These are phyloP conservation scores for Pollicipes pollicipes DNA, from an alignment of 1,140 invertebrate species.

Conservation along the genomic window DNA sequence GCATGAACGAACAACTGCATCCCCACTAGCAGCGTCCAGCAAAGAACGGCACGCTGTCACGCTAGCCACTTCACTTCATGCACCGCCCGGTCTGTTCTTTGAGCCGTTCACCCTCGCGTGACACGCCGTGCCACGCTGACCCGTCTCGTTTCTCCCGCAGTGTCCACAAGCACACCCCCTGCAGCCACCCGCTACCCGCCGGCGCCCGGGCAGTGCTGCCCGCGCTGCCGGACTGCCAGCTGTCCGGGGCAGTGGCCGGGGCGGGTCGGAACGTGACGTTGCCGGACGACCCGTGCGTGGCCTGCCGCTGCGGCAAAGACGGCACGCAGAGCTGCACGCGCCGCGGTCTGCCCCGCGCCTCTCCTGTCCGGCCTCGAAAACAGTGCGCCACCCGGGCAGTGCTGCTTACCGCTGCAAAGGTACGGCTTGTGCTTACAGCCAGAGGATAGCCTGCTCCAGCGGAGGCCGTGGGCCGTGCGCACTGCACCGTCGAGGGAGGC, in stretches of 20 bases:
- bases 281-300: conserved; percentile 15
- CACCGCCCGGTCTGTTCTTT: too few species aligned
- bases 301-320: conserved; percentile 12
- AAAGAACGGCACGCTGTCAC: too few species aligned
- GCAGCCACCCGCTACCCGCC: not conserved
- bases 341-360: conserved; percentile 60
- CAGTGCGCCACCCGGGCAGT: conserved; percentile 44
- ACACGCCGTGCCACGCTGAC: too few species aligned
- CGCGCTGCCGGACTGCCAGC: conserved; percentile 14
- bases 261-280: conserved; percentile 11
- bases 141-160: not conserved
- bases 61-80: too few species aligned
- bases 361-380: conserved; percentile 51
- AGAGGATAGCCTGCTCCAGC: too few species aligned
- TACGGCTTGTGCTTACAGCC: not conserved
- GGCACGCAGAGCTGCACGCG: conserved; percentile 37
- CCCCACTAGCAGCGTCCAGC: too few species aligned
- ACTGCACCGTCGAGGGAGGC: too few species aligned
- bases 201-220: not conserved
- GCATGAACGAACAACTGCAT: too few species aligned
- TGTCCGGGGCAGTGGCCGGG: conserved; percentile 13
- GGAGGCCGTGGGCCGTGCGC: too few species aligned
- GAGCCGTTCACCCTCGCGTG: too few species aligned
- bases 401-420: conserved; percentile 41
- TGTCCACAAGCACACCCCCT: not conserved